Conservation (phyloP, 2,888 invertebrate genomes). For the Lordiphosa andalusiaca region DNA sequence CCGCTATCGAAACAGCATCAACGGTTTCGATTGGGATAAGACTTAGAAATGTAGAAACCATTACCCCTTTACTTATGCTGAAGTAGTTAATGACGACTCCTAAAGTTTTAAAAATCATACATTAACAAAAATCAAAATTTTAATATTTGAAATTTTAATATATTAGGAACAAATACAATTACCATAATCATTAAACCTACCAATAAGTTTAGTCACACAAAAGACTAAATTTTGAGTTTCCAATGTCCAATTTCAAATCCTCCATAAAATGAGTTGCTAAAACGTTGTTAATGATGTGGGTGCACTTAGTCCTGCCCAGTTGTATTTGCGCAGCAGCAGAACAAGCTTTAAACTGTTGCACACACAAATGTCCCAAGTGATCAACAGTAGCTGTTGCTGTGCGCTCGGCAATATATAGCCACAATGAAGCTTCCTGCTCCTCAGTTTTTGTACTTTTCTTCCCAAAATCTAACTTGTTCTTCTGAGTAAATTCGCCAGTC, state of each 20-base stretch:
- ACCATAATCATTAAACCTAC: too few species aligned
- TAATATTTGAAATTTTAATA: too few species aligned
- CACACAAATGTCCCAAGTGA: background rate
- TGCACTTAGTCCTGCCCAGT: slow-evolving; percentile 10
- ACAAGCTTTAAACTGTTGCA: slow-evolving; percentile 7
- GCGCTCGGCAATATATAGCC: background rate
- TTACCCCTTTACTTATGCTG: slow-evolving; percentile 1
- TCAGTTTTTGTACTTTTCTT: too few species aligned
- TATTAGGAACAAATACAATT: background rate
- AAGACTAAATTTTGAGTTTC: background rate
- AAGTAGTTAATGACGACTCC: slow-evolving; percentile 5
- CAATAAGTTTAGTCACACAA: too few species aligned
- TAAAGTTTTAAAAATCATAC: slow-evolving; percentile 3
- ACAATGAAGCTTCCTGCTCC: too few species aligned
- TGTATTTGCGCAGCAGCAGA: slow-evolving; percentile 4
- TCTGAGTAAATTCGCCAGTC: too few species aligned
- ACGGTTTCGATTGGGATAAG: background rate
- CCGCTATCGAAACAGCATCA: slow-evolving; percentile 4
- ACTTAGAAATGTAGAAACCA: slow-evolving; percentile 6
- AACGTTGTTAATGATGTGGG: slow-evolving; percentile 10
- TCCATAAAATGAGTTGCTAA: slow-evolving; percentile 8
- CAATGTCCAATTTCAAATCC: slow-evolving; percentile 5
- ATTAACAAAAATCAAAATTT: background rate
- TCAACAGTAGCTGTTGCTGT: background rate
- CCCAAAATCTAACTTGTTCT: background rate